A percentile compares a stretch with the other conserved stretches of the same genome.
These are phyloP conservation scores for Pasiphila rectangulata DNA, from an alignment of 2,888 invertebrate genomes.

Conservation along the genomic window DNA sequence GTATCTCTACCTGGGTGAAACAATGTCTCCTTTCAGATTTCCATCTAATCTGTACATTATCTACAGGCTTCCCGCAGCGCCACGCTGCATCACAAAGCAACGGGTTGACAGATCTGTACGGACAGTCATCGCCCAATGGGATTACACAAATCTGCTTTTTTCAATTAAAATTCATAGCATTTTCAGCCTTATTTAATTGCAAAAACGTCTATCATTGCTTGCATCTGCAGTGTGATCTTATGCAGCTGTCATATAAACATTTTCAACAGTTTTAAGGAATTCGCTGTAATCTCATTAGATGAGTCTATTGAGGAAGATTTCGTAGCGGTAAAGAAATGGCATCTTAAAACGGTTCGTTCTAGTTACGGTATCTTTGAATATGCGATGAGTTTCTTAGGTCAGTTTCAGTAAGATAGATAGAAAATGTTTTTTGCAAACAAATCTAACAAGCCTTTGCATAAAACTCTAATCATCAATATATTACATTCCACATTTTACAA, in stretches of 20 bases:
- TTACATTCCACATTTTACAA: no score
- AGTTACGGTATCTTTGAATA: not conserved
- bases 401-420: no score
- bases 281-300: constrained; percentile 62
- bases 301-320: constrained; percentile 36
- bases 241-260: constrained; percentile 55
- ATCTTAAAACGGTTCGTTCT: not conserved
- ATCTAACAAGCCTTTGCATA: no score
- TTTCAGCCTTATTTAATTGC: constrained; percentile 45
- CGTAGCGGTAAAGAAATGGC: constrained; percentile 22
- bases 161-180: constrained; percentile 47
- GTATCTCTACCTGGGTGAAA: constrained; percentile 69
- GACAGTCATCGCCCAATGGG: constrained; percentile 66
- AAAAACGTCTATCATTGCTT: constrained; percentile 25
- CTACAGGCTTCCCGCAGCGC: constrained; percentile 66
- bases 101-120: constrained; percentile 78
- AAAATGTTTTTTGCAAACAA: no score
- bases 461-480: no score
- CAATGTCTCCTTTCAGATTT: constrained; percentile 74
- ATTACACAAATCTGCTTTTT: constrained; percentile 65
- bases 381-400: not conserved
- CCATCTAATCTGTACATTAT: constrained; percentile 77
- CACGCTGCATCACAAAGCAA: constrained; percentile 75
- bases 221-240: constrained; percentile 43
- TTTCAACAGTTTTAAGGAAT: constrained; percentile 62